These are phyloP conservation scores for Sorex fumeus DNA, from an alignment of 2,113 vertebrate species.

Conservation along the genomic window DNA sequence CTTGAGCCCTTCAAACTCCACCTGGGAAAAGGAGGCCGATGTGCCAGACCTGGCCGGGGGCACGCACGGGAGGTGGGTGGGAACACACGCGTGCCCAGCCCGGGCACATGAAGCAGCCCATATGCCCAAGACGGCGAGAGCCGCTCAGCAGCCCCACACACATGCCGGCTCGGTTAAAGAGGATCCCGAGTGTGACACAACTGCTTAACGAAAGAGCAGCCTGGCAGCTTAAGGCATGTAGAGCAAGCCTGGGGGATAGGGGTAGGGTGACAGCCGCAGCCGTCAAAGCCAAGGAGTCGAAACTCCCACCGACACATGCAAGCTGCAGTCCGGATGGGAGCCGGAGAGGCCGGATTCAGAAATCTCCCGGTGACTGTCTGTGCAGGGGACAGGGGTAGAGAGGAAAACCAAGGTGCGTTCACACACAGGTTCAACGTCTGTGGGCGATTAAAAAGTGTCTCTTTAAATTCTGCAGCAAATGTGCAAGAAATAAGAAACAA, in stretches of 20 bases:
- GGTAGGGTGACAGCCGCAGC: not conserved
- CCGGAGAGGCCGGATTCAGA: not conserved
- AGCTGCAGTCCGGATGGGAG: not conserved
- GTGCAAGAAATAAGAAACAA: not conserved
- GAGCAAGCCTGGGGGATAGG: not conserved
- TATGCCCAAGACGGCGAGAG: not conserved
- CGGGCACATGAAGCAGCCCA: too few relatives aligned
- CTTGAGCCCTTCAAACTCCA: slow-evolving; percentile 98
- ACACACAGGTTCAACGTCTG: not conserved
- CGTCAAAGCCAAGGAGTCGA: slow-evolving; percentile 1
- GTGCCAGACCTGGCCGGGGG: not conserved
- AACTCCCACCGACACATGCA: not conserved
- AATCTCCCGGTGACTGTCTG: rapidly evolving
- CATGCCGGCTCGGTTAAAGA: not conserved
- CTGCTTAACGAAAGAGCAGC: not conserved
- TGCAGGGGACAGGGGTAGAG: not conserved
- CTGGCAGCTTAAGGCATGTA: not conserved
- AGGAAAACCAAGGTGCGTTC: not conserved
- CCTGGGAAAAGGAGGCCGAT: slow-evolving; percentile 86
- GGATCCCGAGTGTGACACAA: not conserved
- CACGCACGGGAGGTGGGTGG: not conserved
- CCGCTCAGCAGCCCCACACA: too few relatives aligned
- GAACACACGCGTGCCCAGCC: not conserved
- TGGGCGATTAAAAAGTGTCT: not conserved
- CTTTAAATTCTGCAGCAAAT: not conserved